A percentile compares a stretch with the other conserved stretches of the same genome.
Evolutionary conservation across 2,888 invertebrate species (phyloP).

Genomic region (Andrena chrysosceles): DNA sequence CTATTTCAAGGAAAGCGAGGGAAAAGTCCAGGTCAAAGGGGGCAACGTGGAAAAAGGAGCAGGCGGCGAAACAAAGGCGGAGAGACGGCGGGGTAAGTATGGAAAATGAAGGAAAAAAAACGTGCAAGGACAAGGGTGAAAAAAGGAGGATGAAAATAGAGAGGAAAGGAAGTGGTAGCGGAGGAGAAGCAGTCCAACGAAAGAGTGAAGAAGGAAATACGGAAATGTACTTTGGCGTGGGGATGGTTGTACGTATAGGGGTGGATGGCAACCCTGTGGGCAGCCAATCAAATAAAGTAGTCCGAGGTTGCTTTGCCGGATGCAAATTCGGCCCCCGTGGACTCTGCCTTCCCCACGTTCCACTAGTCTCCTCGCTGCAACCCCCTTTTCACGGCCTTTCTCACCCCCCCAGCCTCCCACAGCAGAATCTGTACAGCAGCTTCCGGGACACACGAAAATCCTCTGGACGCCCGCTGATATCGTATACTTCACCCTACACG

Average conservation of each 20-base stretch:
- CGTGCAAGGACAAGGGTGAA: background rate
- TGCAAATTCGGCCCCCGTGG: conserved; percentile 80
- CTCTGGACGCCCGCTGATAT: conserved; percentile 38
- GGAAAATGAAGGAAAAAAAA: background rate
- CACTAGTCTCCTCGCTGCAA: background rate
- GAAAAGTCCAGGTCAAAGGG: conserved; percentile 14
- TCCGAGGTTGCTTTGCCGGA: conserved; percentile 79
- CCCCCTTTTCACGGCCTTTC: conserved; percentile 16
- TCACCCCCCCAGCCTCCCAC: conserved; percentile 30
- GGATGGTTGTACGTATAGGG: conserved; percentile 48
- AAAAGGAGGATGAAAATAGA: background rate
- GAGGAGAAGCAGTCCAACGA: conserved; percentile 18
- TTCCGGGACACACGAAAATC: conserved; percentile 69
- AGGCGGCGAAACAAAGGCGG: conserved; percentile 17
- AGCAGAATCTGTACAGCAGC: conserved; percentile 53
- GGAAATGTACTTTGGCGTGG: conserved; percentile 50
- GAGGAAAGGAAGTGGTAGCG: background rate
- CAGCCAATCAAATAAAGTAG: conserved; percentile 83
- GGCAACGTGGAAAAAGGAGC: conserved; percentile 5
- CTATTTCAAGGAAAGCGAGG: conserved; percentile 21
- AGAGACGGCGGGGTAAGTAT: background rate
- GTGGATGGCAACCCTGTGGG: conserved; percentile 72
- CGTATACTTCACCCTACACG: conserved; percentile 46
- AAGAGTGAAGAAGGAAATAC: conserved; percentile 36
- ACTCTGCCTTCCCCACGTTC: conserved; percentile 67